A percentile compares a stretch with the other conserved stretches of the same genome.
These are phyloP conservation scores for Pachyrhynchus sulphureomaculatus DNA, from an alignment of 1,140 invertebrate genomes.

Conservation along the genomic window DNA sequence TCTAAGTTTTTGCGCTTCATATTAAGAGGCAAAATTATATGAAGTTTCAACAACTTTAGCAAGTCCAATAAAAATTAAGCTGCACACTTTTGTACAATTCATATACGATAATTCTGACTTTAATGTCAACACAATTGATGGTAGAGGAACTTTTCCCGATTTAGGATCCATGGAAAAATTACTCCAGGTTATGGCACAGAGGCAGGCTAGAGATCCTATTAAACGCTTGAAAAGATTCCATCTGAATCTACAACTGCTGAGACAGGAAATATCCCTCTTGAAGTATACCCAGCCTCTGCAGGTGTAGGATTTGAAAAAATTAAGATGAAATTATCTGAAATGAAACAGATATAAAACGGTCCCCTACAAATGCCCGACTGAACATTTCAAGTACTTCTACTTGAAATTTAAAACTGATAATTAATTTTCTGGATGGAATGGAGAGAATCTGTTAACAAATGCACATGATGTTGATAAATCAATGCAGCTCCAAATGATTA, in stretches of 20 bases:
- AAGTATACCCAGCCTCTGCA: conserved; percentile 21
- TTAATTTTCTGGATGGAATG: too few species aligned
- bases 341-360: conserved; percentile 8
- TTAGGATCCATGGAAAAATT: too few species aligned
- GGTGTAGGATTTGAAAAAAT: conserved; percentile 18
- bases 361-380: background rate
- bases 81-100: conserved; percentile 36
- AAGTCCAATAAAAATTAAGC: conserved; percentile 13
- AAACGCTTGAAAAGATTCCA: conserved; percentile 16
- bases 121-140: conserved; percentile 35
- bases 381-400: too few species aligned
- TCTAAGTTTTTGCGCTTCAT: conserved; percentile 27
- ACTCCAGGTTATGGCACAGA: too few species aligned
- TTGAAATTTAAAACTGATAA: too few species aligned
- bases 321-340: background rate
- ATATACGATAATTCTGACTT: conserved; percentile 37
- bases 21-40: conserved; percentile 24
- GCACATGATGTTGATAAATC: too few species aligned
- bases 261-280: conserved; percentile 15
- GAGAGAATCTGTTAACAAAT: too few species aligned
- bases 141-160: conserved; percentile 30
- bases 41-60: conserved; percentile 22
- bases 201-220: conserved; percentile 10
- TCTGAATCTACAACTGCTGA: conserved; percentile 15
- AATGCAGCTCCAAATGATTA: conserved; percentile 3